Evolutionary conservation across 2,888 invertebrate species (phyloP), one percentile per base, ranked within the genome.

Genomic region (Malthinus seriepunctatus): DNA sequence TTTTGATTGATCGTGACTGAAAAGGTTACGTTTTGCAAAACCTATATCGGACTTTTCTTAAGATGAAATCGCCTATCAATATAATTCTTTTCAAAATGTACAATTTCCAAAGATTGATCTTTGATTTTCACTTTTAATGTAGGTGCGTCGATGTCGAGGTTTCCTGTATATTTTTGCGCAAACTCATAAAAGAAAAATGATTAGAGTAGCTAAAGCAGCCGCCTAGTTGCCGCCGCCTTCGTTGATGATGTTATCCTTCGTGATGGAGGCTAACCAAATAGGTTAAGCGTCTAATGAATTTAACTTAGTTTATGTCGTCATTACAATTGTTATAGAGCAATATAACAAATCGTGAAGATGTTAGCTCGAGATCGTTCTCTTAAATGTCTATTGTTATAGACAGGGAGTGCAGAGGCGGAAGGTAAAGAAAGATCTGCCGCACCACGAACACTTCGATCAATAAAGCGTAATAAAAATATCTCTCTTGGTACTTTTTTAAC

Each of bases 341-440:
- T 9, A 6, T 8, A 9, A 38, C n/a, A 51, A 33, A 23, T 23
- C 34, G 11, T 9, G 42, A 51, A 44, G 34, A 51, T 34, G 32
- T 14, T 37, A 10, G 10, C 6, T 37, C 37, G 10, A 37, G 32
- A 32, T 12, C n/a, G 32, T 32, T 32, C 32, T 23, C 42, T 38
- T 14, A 38, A 32, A 32, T n/a, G 23, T 34, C 37, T 44, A 37
- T 44, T 44, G 37, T 37, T 45, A 35, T 11, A 32, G 12, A 31
- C n/a, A n/a, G n/a, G n/a, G 52, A 52, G 45, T 32, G 34, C 45
- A 37, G 39, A 52, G 52, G 46, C 52, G 52, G 52, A 52, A 52
- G 52, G 39, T 23, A 42, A 15, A 23, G 39, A 45, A 52, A 46
- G 52, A 52, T 45, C 51, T 37, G 34, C 39, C 56, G 45, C 34